These are phyloP conservation scores for Andrena marginata DNA, from an alignment of 2,888 invertebrate species.

Conservation along the genomic window DNA sequence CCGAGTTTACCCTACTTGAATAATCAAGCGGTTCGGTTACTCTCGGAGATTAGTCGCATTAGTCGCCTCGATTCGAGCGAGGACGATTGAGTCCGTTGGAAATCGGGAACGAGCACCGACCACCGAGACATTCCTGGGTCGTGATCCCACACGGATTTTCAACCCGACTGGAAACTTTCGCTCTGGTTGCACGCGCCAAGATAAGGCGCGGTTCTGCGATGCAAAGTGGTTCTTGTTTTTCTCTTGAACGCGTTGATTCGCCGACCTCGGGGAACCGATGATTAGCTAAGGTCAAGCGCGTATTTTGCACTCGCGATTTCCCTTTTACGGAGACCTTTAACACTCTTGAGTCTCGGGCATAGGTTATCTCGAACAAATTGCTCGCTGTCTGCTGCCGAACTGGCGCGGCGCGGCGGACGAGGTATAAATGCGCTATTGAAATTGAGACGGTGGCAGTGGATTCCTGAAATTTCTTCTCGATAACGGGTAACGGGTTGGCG, in stretches of 20 bases:
- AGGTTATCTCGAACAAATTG: background rate
- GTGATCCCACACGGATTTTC: slow-evolving; percentile 29
- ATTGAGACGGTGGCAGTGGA: too few relatives aligned
- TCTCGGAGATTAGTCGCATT: too few relatives aligned
- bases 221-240: slow-evolving; percentile 58
- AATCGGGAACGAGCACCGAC: background rate
- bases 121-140: background rate
- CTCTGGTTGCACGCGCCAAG: slow-evolving; percentile 2
- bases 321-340: slow-evolving; percentile 4
- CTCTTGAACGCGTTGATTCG: slow-evolving; percentile 57
- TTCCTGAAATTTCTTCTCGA: background rate
- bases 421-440: too few relatives aligned
- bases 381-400: background rate
- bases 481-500: background rate
- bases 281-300: slow-evolving; percentile 69
- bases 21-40: too few relatives aligned
- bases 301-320: slow-evolving; percentile 52
- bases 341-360: background rate
- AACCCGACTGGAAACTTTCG: slow-evolving; percentile 44
- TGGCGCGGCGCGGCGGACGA: too few relatives aligned
- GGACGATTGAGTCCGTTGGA: background rate
- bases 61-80: slow-evolving; percentile 5
- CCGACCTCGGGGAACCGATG: slow-evolving; percentile 73
- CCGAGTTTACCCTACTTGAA: too few relatives aligned
- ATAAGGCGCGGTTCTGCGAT: slow-evolving; percentile 33